Evolutionary conservation across 2,888 invertebrate species (phyloP).

Genomic region (Harpalus rubripes): DNA sequence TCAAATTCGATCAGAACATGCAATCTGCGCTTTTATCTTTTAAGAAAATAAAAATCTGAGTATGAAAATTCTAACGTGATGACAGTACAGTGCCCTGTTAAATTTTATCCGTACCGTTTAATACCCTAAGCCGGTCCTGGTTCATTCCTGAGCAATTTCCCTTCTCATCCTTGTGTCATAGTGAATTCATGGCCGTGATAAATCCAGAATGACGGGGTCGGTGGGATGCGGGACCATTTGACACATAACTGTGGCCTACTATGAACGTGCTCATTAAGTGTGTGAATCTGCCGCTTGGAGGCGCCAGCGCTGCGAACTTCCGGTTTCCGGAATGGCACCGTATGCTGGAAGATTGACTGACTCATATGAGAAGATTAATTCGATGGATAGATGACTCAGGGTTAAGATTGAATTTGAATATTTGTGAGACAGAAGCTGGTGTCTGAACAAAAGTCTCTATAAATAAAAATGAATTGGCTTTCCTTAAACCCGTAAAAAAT

Average conservation of each 20-base stretch:
- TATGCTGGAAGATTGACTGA: constrained; percentile 10
- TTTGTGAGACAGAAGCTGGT: not conserved
- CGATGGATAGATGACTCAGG: not conserved
- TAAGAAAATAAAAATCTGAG: too few relatives aligned
- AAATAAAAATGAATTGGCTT: too few relatives aligned
- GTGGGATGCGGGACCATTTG: constrained; percentile 18
- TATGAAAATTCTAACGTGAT: too few relatives aligned
- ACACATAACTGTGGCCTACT: constrained; percentile 29
- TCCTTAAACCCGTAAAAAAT: too few relatives aligned
- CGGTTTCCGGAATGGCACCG: constrained; percentile 6
- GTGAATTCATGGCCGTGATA: constrained; percentile 34
- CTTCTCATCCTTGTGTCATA: constrained; percentile 10
- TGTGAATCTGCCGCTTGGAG: constrained; percentile 20
- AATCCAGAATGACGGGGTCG: constrained; percentile 29
- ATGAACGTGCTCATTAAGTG: constrained; percentile 20
- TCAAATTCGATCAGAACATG: too few relatives aligned
- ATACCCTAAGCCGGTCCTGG: not conserved
- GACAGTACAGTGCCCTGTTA: too few relatives aligned
- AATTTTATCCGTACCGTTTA: too few relatives aligned
- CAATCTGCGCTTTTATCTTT: too few relatives aligned
- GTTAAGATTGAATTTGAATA: not conserved
- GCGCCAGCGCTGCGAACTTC: constrained; percentile 8
- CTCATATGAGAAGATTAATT: constrained; percentile 5
- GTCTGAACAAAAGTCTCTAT: too few relatives aligned
- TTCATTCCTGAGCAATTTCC: constrained; percentile 8